A percentile compares a stretch with the other conserved stretches of the same genome.
Conservation (phyloP, 2,797 vertebrate species). For the Myripristis murdjan region DNA sequence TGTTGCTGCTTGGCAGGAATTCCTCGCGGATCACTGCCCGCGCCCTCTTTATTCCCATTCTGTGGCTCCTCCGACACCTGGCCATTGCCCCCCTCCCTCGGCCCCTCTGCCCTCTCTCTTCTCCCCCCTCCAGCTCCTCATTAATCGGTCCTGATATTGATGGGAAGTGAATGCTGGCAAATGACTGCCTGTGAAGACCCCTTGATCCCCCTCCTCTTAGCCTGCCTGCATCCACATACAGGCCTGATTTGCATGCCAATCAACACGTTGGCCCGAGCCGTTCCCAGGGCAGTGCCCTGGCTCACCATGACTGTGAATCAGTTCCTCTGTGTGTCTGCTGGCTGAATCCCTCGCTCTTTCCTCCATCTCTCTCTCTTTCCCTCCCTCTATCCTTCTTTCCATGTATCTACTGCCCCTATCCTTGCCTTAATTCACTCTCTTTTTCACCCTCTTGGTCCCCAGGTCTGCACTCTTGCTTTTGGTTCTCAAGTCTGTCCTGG, state of each 20-base stretch:
- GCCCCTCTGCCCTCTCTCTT: conserved; percentile 55
- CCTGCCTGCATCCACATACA: conserved; percentile 71
- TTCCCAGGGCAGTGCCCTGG: conserved; percentile 63
- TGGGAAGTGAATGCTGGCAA: conserved; percentile 87
- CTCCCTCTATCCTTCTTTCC: conserved; percentile 27
- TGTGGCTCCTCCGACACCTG: conserved; percentile 86
- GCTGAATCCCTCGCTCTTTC: conserved; percentile 43
- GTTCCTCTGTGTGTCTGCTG: conserved; percentile 76
- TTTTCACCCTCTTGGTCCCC: conserved; percentile 39
- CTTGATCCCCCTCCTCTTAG: conserved; percentile 69
- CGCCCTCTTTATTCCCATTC: conserved; percentile 87
- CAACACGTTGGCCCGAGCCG: conserved; percentile 47
- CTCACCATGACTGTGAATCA: conserved; percentile 75
- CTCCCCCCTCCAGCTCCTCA: conserved; percentile 76
- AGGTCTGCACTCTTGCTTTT: conserved; percentile 39
- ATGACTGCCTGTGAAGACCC: conserved; percentile 81
- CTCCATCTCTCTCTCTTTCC: conserved; percentile 8
- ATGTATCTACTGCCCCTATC: neutral
- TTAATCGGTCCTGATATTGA: conserved; percentile 90
- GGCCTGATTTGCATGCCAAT: conserved; percentile 85
- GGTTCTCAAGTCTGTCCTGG: conserved; percentile 21
- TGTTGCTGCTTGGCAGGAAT: conserved; percentile 79
- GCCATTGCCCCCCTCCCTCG: conserved; percentile 53
- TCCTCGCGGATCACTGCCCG: conserved; percentile 86
- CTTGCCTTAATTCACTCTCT: neutral